phyloP scores from a whole-genome alignment of 2,888 invertebrate genomes.

The Pelosia muscerda region DNA sequence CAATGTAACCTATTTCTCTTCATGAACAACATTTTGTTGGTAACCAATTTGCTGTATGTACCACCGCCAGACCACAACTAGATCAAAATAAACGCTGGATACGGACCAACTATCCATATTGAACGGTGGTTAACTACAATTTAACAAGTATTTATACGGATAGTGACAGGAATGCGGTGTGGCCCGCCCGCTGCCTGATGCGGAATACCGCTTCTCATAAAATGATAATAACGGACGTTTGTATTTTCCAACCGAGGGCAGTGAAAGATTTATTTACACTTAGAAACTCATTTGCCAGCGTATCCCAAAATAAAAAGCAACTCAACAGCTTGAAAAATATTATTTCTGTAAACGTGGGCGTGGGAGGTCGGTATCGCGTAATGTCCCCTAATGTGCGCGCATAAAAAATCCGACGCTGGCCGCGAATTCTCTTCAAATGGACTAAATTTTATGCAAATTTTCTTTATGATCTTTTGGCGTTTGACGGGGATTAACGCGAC shows the following conservation, averaged over 20 bases:
- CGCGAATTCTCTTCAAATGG: slow-evolving; percentile 69
- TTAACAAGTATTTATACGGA: slow-evolving; percentile 32
- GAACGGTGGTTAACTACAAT: slow-evolving; percentile 42
- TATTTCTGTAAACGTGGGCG: slow-evolving; percentile 69
- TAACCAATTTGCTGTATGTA: not conserved
- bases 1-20: not conserved
- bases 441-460: slow-evolving; percentile 78
- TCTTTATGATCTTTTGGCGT: slow-evolving; percentile 71
- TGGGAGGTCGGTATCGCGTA: slow-evolving; percentile 59
- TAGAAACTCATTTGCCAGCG: slow-evolving; percentile 80
- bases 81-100: slow-evolving; percentile 37
- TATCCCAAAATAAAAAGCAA: slow-evolving; percentile 76
- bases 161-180: slow-evolving; percentile 26
- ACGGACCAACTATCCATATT: slow-evolving; percentile 45
- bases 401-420: slow-evolving; percentile 67
- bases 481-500: slow-evolving; percentile 69
- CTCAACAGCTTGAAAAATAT: slow-evolving; percentile 82
- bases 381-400: slow-evolving; percentile 77
- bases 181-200: slow-evolving; percentile 13
- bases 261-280: slow-evolving; percentile 78
- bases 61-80: not conserved
- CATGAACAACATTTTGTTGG: not conserved
- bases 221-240: slow-evolving; percentile 66
- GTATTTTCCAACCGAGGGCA: slow-evolving; percentile 56
- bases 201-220: slow-evolving; percentile 42